Conservation (phyloP, 2,113 vertebrate genomes). For the Periophthalmus modestus region DNA sequence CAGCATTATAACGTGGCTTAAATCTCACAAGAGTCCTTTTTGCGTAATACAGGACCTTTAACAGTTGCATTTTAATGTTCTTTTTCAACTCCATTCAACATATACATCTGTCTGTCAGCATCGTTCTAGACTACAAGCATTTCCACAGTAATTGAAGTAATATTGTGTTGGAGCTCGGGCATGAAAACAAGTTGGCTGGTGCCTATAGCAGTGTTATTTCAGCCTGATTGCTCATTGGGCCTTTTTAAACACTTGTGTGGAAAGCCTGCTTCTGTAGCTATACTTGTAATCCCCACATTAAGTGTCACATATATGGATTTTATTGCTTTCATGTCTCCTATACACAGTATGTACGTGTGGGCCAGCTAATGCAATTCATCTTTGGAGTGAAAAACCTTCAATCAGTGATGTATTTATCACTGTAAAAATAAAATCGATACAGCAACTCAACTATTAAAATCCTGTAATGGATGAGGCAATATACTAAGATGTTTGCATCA, state of each 20-base stretch:
- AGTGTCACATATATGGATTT: slow-evolving; percentile 57
- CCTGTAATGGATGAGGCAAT: slow-evolving; percentile 79
- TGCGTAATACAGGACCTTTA: too few species aligned
- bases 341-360: slow-evolving; percentile 18
- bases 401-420: slow-evolving; percentile 81
- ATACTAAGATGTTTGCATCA: slow-evolving; percentile 77
- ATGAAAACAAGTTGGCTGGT: slow-evolving; percentile 8
- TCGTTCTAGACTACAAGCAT: background rate
- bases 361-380: slow-evolving; percentile 69
- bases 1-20: too few species aligned
- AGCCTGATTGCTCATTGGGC: slow-evolving; percentile 42
- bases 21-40: too few species aligned
- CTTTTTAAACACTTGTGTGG: slow-evolving; percentile 53
- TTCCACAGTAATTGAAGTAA: background rate
- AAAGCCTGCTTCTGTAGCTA: slow-evolving; percentile 36
- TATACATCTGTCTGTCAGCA: background rate
- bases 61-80: background rate
- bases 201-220: slow-evolving; percentile 20
- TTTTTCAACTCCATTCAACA: background rate
- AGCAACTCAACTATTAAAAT: slow-evolving; percentile 79
- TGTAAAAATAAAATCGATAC: slow-evolving; percentile 79
- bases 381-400: slow-evolving; percentile 74
- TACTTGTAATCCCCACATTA: slow-evolving; percentile 47
- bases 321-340: slow-evolving; percentile 55
- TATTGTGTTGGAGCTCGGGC: background rate